Evolutionary conservation across 2,113 vertebrate species (phyloP), one percentile per base, ranked within the genome.

Genomic region (Paraplagusia blochii): DNA sequence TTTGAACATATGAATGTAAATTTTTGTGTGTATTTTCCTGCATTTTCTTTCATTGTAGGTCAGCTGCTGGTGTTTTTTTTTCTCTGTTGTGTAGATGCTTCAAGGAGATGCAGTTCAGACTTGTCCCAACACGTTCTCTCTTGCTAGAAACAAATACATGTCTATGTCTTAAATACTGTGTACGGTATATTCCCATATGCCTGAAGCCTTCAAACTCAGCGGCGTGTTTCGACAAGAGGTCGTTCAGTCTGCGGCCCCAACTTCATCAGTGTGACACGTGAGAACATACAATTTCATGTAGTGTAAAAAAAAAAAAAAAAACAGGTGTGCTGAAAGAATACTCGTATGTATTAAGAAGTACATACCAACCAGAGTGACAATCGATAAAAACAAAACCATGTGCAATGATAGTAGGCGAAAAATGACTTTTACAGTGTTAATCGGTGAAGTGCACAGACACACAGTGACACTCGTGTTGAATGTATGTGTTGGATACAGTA

Each of bases 321-420:
- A 59, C 57, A 62, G 33, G 47, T 39, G 39, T 60, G 67, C 55
- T 80, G 54, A 69, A 73, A 78, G 66, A 46, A 73, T 75, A 85
- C 22, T 52, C 69, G 81, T 77, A 76, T 84, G 58, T 87, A 80
- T 85, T 85, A 75, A 66, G 44, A 66, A 67, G 76, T 66, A 81
- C 65, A 71, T 54, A 49, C 68, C 15, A 65, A 69, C 19, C 66
- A 65, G 15, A 63, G 36, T 19, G 54, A 53, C 52, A 58, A 72
- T 64, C 61, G 66, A 62, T 80, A 77, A 85, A 85, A 80, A 82
- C 52, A 79, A 67, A 70, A 69, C 73, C 18, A 69, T 72, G 77
- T 82, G 83, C 77, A 81, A 77, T 35, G 55, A 65, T 52, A 65
- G 60, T 75, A 79, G 76, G 79, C 77, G 72, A 22, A 58, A 74